Evolutionary conservation across 92 coral and sea anemone genomes (phyloP).

Genomic region (Paragorgia papillata): DNA sequence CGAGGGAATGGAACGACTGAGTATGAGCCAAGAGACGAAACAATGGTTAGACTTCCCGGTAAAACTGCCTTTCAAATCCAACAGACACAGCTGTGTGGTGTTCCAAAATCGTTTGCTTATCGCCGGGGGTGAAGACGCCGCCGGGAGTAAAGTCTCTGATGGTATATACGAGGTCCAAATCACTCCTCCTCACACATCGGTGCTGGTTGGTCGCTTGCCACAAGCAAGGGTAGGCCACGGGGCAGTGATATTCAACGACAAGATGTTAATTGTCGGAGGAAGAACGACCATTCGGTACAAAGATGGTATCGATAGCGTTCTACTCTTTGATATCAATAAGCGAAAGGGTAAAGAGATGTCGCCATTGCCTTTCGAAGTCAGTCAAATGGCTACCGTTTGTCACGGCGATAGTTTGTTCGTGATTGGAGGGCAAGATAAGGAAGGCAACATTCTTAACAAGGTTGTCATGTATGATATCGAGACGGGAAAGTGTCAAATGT

Average conservation of each 20-base stretch:
- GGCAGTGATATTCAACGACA: constrained; percentile 9
- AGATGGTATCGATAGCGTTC: constrained; percentile 15
- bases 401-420: constrained; percentile 12
- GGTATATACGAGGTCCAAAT: constrained; percentile 23
- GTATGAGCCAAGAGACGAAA: background rate
- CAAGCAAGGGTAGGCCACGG: constrained; percentile 29
- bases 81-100: constrained; percentile 9
- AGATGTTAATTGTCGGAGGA: constrained; percentile 22
- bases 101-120: constrained; percentile 19
- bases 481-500: constrained; percentile 3
- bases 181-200: constrained; percentile 8
- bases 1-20: constrained; percentile 19
- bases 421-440: constrained; percentile 32
- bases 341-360: constrained; percentile 7
- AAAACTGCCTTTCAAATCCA: constrained; percentile 24
- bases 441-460: constrained; percentile 13
- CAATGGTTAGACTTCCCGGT: constrained; percentile 30
- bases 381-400: constrained; percentile 25
- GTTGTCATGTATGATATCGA: constrained; percentile 20
- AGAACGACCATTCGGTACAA: constrained; percentile 21
- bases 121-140: constrained; percentile 30
- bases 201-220: constrained; percentile 8
- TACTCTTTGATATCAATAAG: background rate
- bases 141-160: constrained; percentile 4
- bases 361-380: constrained; percentile 25